Percentiles rank a stretch among this genome's conserved stretches.
These are phyloP conservation scores for Hydriomena furcata DNA, from an alignment of 2,888 invertebrate genomes.

Conservation along the genomic window DNA sequence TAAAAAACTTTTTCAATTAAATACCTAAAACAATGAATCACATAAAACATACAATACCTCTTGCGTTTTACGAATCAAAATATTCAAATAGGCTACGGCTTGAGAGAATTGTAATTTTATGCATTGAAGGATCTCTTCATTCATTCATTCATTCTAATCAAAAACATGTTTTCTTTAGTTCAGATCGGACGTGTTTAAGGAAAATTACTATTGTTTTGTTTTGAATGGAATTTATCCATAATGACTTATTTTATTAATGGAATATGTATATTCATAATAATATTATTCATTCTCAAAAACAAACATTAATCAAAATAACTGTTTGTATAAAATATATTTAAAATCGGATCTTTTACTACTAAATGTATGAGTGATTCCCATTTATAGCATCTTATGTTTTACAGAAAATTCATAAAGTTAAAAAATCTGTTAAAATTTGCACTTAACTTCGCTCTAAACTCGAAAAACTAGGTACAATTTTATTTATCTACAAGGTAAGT, in stretches of 20 bases:
- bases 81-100: constrained; percentile 6
- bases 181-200: not conserved
- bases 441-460: too few species aligned
- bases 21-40: too few species aligned
- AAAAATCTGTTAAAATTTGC: not conserved
- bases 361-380: not conserved
- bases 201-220: not conserved
- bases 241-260: too few species aligned
- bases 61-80: constrained; percentile 10
- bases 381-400: not conserved
- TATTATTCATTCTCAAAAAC: too few species aligned
- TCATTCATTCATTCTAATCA: not conserved
- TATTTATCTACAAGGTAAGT: too few species aligned
- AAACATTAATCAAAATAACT: too few species aligned
- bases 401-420: too few species aligned
- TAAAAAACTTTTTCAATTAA: too few species aligned
- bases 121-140: constrained; percentile 15
- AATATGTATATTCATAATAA: too few species aligned
- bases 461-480: too few species aligned
- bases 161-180: not conserved
- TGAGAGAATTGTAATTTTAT: constrained; percentile 18
- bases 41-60: not conserved
- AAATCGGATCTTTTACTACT: too few species aligned
- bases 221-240: not conserved
- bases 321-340: too few species aligned